phyloP scores from a whole-genome alignment of 2,113 vertebrate species.

The Amblyornis subalaris region DNA sequence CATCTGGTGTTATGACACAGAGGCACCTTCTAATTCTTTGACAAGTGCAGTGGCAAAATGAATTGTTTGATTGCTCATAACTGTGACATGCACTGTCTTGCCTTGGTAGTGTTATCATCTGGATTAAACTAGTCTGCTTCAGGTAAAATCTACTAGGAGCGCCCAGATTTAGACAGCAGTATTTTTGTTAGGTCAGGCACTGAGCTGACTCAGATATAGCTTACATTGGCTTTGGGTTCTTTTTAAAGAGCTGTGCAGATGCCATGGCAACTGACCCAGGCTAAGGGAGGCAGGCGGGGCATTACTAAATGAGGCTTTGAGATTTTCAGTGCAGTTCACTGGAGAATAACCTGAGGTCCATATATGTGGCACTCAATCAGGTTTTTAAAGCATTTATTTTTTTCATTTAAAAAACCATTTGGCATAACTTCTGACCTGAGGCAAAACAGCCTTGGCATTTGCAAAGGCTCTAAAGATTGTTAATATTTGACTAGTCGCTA shows the following conservation, averaged over 20 bases:
- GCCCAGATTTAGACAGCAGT: background rate
- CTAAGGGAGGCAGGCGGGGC: background rate
- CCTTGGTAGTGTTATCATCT: background rate
- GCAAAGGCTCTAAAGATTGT: background rate
- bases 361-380: background rate
- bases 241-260: background rate
- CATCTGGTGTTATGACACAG: background rate
- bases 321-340: background rate
- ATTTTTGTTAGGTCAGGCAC: background rate
- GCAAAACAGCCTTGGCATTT: background rate
- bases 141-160: background rate
- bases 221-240: background rate
- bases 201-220: background rate
- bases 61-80: background rate
- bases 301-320: background rate
- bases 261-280: constrained; percentile 15
- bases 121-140: background rate
- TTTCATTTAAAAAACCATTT: background rate
- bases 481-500: background rate
- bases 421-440: background rate
- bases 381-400: background rate
- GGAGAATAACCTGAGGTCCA: background rate
- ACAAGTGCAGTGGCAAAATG: background rate
- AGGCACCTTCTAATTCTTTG: background rate
- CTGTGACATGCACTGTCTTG: background rate